Evolutionary conservation across 2,888 invertebrate genomes (phyloP).

Genomic region (Torymus auratus): DNA sequence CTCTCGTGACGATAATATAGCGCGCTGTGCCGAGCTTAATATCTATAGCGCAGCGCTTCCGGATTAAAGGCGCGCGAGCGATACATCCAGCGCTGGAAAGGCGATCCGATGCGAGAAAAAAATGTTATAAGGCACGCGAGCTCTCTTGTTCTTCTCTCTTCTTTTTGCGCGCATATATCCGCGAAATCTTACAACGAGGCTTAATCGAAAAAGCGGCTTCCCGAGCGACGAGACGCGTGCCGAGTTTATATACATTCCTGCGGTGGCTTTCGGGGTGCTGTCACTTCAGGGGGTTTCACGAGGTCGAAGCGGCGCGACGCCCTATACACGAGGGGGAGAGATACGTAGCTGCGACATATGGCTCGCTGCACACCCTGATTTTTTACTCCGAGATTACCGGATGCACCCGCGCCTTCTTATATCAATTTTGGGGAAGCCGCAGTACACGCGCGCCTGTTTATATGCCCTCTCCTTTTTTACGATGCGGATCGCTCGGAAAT

Average conservation of each 20-base stretch:
- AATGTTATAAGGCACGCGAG: background rate
- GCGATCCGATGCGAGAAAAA: background rate
- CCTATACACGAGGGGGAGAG: background rate
- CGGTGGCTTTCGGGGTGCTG: constrained; percentile 6
- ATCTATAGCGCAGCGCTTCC: constrained; percentile 21
- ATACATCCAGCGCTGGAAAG: background rate
- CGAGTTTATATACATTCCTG: constrained; percentile 28
- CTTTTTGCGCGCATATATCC: background rate
- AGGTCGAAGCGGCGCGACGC: background rate
- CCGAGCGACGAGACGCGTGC: constrained; percentile 17
- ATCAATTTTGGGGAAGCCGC: constrained; percentile 35
- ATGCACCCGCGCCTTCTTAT: constrained; percentile 24
- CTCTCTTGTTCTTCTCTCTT: background rate
- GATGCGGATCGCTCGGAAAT: constrained; percentile 12
- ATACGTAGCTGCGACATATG: background rate
- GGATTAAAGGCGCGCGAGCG: constrained; percentile 1
- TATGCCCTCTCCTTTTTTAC: constrained; percentile 1
- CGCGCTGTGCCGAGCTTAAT: background rate
- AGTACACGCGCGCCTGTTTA: background rate
- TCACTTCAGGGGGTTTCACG: constrained; percentile 20
- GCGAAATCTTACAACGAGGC: background rate
- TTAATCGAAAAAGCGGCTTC: background rate
- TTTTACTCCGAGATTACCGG: constrained; percentile 13
- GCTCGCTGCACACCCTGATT: constrained; percentile 21
- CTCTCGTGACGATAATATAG: too few species aligned